Evolutionary conservation across 2,888 invertebrate species (phyloP).

Genomic region (Cheiracanthium punctorium): DNA sequence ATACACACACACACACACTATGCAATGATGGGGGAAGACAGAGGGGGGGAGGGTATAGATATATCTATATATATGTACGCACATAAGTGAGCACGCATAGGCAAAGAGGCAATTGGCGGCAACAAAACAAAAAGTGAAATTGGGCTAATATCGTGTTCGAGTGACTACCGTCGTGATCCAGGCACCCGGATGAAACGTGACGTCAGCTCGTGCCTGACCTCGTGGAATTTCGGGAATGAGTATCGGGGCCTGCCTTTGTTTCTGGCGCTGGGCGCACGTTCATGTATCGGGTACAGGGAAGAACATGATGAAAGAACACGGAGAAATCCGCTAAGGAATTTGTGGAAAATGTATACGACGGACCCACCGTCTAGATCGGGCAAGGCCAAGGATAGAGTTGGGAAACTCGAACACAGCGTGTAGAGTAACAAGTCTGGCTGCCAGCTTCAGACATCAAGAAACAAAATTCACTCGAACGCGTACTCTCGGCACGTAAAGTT

Average conservation of each 20-base stretch:
- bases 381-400: slow-evolving; percentile 10
- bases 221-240: slow-evolving; percentile 62
- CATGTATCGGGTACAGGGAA: neutral
- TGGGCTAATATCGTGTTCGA: slow-evolving; percentile 60
- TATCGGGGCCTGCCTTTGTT: slow-evolving; percentile 44
- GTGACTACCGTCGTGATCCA: slow-evolving; percentile 60
- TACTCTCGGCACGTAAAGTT: too few species aligned
- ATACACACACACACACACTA: neutral
- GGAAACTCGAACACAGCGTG: neutral
- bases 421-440: neutral
- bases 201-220: slow-evolving; percentile 68
- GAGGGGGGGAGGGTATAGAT: neutral
- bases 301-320: slow-evolving; percentile 53
- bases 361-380: neutral
- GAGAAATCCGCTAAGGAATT: slow-evolving; percentile 20
- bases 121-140: slow-evolving; percentile 39
- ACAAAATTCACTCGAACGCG: too few species aligned
- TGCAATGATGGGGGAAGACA: too few species aligned
- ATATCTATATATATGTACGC: neutral
- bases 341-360: neutral
- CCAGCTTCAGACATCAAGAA: too few species aligned
- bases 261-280: slow-evolving; percentile 45
- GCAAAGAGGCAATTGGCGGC: neutral
- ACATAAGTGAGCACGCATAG: neutral
- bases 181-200: slow-evolving; percentile 67